These are phyloP conservation scores for Heteropelma amictum DNA, from an alignment of 2,888 invertebrate genomes.

Conservation along the genomic window DNA sequence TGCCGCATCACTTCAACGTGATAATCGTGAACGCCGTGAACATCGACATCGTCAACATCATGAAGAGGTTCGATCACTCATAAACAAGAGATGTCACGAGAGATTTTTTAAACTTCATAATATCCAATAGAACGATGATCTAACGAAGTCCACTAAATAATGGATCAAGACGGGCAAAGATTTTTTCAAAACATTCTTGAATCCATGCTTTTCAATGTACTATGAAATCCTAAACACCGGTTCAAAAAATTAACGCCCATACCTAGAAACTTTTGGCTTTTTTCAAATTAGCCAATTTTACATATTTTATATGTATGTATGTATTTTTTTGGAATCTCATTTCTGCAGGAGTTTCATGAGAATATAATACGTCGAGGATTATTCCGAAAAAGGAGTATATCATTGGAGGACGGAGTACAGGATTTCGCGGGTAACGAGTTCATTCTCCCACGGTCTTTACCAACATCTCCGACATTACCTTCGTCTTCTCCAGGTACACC, in stretches of 20 bases:
- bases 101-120: background rate
- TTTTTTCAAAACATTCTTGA: no score
- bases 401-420: constrained; percentile 82
- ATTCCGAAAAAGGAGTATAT: constrained; percentile 87
- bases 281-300: no score
- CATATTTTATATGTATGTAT: no score
- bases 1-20: constrained; percentile 69
- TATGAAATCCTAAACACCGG: no score
- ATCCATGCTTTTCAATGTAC: no score
- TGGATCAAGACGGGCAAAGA: no score
- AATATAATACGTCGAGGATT: constrained; percentile 87
- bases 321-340: no score
- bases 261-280: no score
- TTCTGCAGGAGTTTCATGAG: constrained; percentile 86
- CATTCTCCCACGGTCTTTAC: constrained; percentile 81
- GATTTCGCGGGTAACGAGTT: constrained; percentile 75
- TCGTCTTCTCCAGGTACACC: constrained; percentile 66
- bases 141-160: no score
- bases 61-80: constrained; percentile 69
- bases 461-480: constrained; percentile 81
- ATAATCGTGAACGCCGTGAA: constrained; percentile 52
- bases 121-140: no score
- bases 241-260: no score
- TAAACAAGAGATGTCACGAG: background rate
- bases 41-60: constrained; percentile 59